Percentiles rank a stretch among this genome's conserved stretches.
These are phyloP conservation scores for Lacerta agilis DNA, from an alignment of 2,797 vertebrate genomes.

Conservation along the genomic window DNA sequence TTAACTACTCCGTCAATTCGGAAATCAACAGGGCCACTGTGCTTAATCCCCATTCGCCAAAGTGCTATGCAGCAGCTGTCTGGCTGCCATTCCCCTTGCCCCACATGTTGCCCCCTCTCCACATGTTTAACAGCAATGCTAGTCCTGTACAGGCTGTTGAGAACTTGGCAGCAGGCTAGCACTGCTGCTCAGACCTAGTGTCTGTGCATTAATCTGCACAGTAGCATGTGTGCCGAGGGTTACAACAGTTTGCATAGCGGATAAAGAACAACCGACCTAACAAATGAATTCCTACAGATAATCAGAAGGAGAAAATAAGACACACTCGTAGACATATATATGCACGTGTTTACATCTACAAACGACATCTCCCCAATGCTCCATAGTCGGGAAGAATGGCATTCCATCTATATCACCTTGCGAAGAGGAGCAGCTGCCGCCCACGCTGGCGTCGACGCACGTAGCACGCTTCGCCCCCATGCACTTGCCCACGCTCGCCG, in stretches of 20 bases:
- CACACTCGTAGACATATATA: too few species aligned
- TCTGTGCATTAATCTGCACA: too few species aligned
- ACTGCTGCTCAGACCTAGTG: background rate
- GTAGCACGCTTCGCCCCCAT: background rate
- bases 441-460: too few species aligned
- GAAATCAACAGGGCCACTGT: background rate
- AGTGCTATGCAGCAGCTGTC: background rate
- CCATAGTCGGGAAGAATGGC: background rate
- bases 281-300: too few species aligned
- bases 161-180: background rate
- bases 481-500: background rate
- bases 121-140: background rate
- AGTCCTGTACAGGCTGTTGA: background rate
- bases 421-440: background rate
- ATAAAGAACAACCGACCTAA: background rate
- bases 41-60: background rate
- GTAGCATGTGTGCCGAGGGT: background rate
- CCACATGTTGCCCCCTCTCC: background rate
- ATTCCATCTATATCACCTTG: background rate
- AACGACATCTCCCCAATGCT: background rate
- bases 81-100: background rate
- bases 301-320: background rate
- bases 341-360: too few species aligned
- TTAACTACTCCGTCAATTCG: background rate
- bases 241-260: too few species aligned